Base-by-base conservation (phyloP, 2,113 vertebrate genomes). In the Phrynosoma platyrhinos region DNA sequence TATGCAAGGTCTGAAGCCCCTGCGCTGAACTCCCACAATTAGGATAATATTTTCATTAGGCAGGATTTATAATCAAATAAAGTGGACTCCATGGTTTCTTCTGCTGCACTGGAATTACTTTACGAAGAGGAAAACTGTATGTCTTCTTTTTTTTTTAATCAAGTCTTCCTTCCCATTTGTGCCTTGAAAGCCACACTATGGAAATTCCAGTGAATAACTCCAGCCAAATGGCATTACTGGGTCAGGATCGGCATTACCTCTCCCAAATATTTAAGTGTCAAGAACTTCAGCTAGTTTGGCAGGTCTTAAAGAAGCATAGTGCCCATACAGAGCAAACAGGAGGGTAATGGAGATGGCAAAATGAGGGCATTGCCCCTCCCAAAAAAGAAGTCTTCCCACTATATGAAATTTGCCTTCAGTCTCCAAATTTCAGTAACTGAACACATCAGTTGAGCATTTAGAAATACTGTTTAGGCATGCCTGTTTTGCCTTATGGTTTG, bases 11-110 rank as follows among this genome's bases (percentile, higher is more conserved):
- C 83, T 8, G 5, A 55, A 75, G 62, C 58, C 36, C 58, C 40
- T 5, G 68, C 12, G 23, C 64, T 21, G n/a, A 68, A 77, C 79
- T 71, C 25, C 80, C 88, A 32, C 18, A 27, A 0, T 80, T 40
- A 52, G 0, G 0, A n/a, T 0, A 25, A 64, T 0, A 79, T 68
- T 69, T 83, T 52, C 79, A 36, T 68, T 21, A 74, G 42, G 68
- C 62, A 27, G 53, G 62, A 5, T 47, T 83, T 86, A 23, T 68
- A 84, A 82, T 10, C 72, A 69, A 25, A 14, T 79, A 27, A 42
- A 79, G 12, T 1, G n/a, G 55, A 71, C 1, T 20, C 21, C 1
- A 8, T 1, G 1, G 8, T 18, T 69, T 79, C 85, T 81, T 1
- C 25, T 1, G 23, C 18, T 1, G 52, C 83, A 3, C 13, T 0